These are phyloP conservation scores for Ochropleura plecta DNA, from an alignment of 2,888 invertebrate species.

Conservation along the genomic window DNA sequence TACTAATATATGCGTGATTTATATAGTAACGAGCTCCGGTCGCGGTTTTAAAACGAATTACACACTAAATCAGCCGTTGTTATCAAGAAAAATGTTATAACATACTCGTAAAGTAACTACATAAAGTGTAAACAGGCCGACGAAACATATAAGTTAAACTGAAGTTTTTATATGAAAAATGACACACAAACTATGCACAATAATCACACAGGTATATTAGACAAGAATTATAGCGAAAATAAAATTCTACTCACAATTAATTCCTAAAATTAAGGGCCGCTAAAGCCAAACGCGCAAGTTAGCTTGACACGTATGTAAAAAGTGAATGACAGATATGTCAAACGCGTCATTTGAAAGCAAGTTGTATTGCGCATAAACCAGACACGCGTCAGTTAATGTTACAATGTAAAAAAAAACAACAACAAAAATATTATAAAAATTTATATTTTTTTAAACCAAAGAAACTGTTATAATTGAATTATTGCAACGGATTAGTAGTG, in stretches of 20 bases:
- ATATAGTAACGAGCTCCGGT: constrained; percentile 50
- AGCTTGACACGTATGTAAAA: constrained; percentile 89
- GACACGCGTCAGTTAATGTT: constrained; percentile 77
- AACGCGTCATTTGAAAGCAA: constrained; percentile 75
- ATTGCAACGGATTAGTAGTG: too few species aligned
- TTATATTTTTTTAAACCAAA: too few species aligned
- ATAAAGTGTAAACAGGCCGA: constrained; percentile 62
- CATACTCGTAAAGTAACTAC: constrained; percentile 59
- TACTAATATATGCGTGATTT: constrained; percentile 41
- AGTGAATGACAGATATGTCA: constrained; percentile 82
- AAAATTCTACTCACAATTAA: constrained; percentile 84
- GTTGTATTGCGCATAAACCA: constrained; percentile 68
- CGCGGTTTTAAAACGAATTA: constrained; percentile 64
- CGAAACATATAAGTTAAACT: constrained; percentile 26
- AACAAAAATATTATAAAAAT: background rate
- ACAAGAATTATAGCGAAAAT: constrained; percentile 54
- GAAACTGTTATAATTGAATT: too few species aligned
- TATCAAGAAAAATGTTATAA: constrained; percentile 66
- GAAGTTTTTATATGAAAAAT: constrained; percentile 42
- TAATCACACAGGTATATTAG: constrained; percentile 28
- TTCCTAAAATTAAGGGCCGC: constrained; percentile 87
- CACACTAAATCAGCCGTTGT: constrained; percentile 70
- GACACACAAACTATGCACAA: constrained; percentile 30
- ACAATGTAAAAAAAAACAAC: constrained; percentile 53
- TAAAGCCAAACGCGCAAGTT: constrained; percentile 85